A percentile compares a stretch with the other conserved stretches of the same genome.
Conservation (phyloP, 1,140 invertebrate species). For the Drosophila burlai region DNA sequence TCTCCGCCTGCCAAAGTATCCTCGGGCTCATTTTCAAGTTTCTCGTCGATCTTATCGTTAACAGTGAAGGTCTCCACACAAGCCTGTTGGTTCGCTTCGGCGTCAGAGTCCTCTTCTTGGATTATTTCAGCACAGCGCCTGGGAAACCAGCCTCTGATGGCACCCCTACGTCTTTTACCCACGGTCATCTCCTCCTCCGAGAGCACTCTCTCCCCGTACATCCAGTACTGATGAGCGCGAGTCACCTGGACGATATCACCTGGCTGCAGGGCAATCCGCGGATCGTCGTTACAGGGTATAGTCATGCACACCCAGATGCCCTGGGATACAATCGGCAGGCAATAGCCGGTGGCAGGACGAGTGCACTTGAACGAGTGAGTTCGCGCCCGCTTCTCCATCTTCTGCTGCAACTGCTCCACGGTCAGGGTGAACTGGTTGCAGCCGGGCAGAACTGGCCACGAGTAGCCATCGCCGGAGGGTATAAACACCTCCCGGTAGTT, state of each 20-base stretch:
- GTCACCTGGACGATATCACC: conserved; percentile 93
- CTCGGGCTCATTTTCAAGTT: too few relatives aligned
- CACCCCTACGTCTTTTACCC: conserved; percentile 42
- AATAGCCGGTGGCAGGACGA: conserved; percentile 89
- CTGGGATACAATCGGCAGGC: conserved; percentile 90
- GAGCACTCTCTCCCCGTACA: conserved; percentile 91
- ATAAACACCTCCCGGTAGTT: conserved; percentile 87
- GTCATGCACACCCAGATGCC: conserved; percentile 90
- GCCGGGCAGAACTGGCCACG: conserved; percentile 92
- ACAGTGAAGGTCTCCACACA: not conserved
- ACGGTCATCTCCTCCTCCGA: conserved; percentile 7
- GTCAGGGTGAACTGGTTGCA: conserved; percentile 96
- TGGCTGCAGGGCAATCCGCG: conserved; percentile 89
- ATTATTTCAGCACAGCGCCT: conserved; percentile 88
- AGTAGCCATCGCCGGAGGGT: conserved; percentile 91
- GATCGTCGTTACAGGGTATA: conserved; percentile 94
- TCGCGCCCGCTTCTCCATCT: conserved; percentile 92
- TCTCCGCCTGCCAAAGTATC: not conserved
- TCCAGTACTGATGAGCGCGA: conserved; percentile 92
- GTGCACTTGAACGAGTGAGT: conserved; percentile 90
- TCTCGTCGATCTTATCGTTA: too few relatives aligned
- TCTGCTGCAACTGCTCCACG: conserved; percentile 95
- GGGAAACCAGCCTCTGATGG: conserved; percentile 93
- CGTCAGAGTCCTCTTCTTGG: conserved; percentile 35
- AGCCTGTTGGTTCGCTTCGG: not conserved